phyloP scores from a whole-genome alignment of 2,888 invertebrate species.

The Tholera decimalis region DNA sequence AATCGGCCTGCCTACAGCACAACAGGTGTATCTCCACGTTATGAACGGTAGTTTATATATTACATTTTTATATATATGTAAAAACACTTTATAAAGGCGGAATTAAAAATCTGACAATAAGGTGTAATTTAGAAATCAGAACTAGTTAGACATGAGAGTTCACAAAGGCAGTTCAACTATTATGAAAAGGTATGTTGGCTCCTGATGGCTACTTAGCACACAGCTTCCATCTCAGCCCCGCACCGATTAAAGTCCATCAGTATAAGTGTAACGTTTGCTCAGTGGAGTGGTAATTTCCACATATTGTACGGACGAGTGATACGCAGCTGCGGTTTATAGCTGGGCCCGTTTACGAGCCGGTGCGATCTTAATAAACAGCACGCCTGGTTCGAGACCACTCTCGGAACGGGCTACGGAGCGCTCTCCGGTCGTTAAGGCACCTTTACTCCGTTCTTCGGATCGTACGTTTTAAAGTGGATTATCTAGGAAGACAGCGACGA shows the following conservation, averaged over 20 bases:
- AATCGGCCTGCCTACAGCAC: too few relatives aligned
- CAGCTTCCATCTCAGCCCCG: conserved; percentile 6
- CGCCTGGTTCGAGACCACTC: conserved; percentile 58
- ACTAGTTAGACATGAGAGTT: too few relatives aligned
- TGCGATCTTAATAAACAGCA: conserved; percentile 75
- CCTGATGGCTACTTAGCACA: background rate
- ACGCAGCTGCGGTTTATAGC: conserved; percentile 76
- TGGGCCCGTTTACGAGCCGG: conserved; percentile 72
- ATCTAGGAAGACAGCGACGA: conserved; percentile 12
- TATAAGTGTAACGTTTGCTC: conserved; percentile 39
- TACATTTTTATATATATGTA: too few relatives aligned
- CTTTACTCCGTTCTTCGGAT: conserved; percentile 37
- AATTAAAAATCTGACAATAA: too few relatives aligned
- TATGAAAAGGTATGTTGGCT: background rate
- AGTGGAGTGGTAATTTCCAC: conserved; percentile 59
- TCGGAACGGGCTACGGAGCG: conserved; percentile 21
- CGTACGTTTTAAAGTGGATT: conserved; percentile 50
- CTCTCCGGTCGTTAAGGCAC: conserved; percentile 42
- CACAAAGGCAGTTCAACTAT: background rate
- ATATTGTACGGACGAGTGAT: conserved; percentile 63
- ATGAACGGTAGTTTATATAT: too few relatives aligned
- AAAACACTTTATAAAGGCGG: too few relatives aligned
- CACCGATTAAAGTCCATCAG: conserved; percentile 33
- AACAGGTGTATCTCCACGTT: too few relatives aligned
- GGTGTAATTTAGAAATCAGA: too few relatives aligned